A percentile compares a stretch with the other conserved stretches of the same genome.
These are phyloP conservation scores for Tyto alba DNA, from an alignment of 2,113 vertebrate genomes.

Conservation along the genomic window DNA sequence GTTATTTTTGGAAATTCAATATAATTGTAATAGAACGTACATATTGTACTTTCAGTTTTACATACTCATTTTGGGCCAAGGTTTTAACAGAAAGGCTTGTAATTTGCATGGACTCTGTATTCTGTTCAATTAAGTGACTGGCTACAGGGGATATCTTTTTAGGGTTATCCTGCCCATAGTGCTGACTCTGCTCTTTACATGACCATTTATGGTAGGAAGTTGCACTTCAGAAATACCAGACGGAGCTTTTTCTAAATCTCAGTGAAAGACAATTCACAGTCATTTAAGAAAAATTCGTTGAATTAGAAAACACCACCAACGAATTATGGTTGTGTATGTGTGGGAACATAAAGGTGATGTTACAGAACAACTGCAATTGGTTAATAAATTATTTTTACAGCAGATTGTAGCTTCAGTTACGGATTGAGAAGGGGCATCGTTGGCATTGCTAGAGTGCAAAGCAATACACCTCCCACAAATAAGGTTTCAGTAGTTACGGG, in stretches of 20 bases:
- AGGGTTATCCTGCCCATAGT: constrained; percentile 8
- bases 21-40: constrained; percentile 29
- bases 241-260: constrained; percentile 40
- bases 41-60: constrained; percentile 68
- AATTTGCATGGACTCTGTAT: constrained; percentile 40
- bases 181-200: constrained; percentile 56
- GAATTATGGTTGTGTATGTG: not conserved
- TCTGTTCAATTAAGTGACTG: constrained; percentile 5
- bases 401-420: not conserved
- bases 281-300: constrained; percentile 66
- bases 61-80: constrained; percentile 56
- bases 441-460: constrained; percentile 47
- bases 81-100: constrained; percentile 63
- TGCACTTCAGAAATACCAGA: constrained; percentile 14
- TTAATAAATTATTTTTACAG: not conserved
- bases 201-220: constrained; percentile 61
- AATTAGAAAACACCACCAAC: constrained; percentile 54
- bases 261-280: constrained; percentile 54
- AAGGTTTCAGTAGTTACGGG: constrained; percentile 37
- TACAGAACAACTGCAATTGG: not conserved
- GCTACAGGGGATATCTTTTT: constrained; percentile 9
- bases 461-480: not conserved
- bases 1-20: constrained; percentile 50
- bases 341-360: not conserved
- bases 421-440: not conserved